phyloP scores from a whole-genome alignment of 1,140 invertebrate species.

The Spodoptera litura region DNA sequence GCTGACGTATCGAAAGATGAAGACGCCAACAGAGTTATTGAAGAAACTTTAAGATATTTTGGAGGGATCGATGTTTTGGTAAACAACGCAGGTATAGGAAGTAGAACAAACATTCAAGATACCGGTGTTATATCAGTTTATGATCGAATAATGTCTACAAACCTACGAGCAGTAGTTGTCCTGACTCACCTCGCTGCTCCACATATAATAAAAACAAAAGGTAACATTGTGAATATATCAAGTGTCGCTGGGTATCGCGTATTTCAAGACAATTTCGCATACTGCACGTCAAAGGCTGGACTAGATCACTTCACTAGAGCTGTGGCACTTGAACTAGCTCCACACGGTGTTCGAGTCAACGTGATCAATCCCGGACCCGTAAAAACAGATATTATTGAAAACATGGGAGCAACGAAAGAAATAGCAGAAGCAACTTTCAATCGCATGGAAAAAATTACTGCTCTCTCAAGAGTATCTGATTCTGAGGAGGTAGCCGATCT shows the following conservation, averaged over 20 bases:
- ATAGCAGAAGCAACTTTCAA: neutral
- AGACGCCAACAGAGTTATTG: conserved; percentile 87
- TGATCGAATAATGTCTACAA: conserved; percentile 67
- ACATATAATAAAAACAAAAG: conserved; percentile 21
- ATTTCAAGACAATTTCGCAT: conserved; percentile 14
- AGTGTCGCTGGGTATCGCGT: conserved; percentile 86
- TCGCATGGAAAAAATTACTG: neutral
- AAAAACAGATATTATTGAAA: conserved; percentile 35
- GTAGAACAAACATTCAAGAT: conserved; percentile 79
- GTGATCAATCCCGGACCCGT: conserved; percentile 33
- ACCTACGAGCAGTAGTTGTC: conserved; percentile 89
- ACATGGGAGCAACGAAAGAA: neutral
- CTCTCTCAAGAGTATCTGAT: neutral
- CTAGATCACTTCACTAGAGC: conserved; percentile 43
- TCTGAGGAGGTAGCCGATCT: conserved; percentile 50
- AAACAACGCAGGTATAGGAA: conserved; percentile 89
- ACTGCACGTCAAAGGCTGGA: conserved; percentile 38
- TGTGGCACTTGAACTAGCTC: conserved; percentile 26
- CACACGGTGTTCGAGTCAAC: conserved; percentile 41
- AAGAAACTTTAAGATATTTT: conserved; percentile 87
- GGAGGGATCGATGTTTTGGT: conserved; percentile 88
- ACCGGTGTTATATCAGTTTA: conserved; percentile 43
- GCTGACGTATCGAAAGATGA: conserved; percentile 89
- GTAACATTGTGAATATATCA: conserved; percentile 89
- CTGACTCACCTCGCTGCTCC: conserved; percentile 84